Conservation (phyloP, 2,888 invertebrate genomes). For the Drosophila yooni region DNA sequence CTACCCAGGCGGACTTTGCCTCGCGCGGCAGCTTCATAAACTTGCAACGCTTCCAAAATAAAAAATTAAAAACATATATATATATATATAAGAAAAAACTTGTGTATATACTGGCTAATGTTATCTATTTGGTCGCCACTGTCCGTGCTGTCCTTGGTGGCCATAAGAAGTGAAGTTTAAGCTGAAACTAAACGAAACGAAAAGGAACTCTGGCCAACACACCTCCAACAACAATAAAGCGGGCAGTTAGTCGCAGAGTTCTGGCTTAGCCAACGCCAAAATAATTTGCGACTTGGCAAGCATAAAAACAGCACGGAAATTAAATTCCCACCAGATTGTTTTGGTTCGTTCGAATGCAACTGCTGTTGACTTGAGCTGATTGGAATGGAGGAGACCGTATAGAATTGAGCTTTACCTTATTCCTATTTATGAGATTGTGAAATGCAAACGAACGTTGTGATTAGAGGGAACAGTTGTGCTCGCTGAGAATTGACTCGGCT, state of each 20-base stretch:
- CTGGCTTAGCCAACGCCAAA: slow-evolving; percentile 48
- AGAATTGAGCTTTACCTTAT: slow-evolving; percentile 59
- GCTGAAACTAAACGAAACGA: slow-evolving; percentile 53
- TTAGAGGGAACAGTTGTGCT: slow-evolving; percentile 37
- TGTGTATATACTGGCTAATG: slow-evolving; percentile 39
- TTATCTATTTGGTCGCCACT: slow-evolving; percentile 52
- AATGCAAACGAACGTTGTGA: slow-evolving; percentile 65
- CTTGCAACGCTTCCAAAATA: slow-evolving; percentile 38
- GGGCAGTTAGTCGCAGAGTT: slow-evolving; percentile 8
- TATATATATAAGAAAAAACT: background rate
- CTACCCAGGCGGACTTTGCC: slow-evolving; percentile 21
- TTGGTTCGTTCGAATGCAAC: slow-evolving; percentile 39
- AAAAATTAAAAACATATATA: background rate
- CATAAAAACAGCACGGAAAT: slow-evolving; percentile 49
- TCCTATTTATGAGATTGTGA: slow-evolving; percentile 72
- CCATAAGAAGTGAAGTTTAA: slow-evolving; percentile 65
- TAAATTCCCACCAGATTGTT: slow-evolving; percentile 56
- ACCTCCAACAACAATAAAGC: slow-evolving; percentile 31
- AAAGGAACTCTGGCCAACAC: slow-evolving; percentile 35
- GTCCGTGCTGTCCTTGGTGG: slow-evolving; percentile 12
- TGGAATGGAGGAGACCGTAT: slow-evolving; percentile 44
- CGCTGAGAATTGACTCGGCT: slow-evolving; percentile 35
- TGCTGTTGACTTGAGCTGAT: slow-evolving; percentile 47
- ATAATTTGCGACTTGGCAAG: slow-evolving; percentile 53
- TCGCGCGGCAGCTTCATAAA: slow-evolving; percentile 49